Evolutionary conservation across 2,888 invertebrate species (phyloP), one percentile per base, ranked within the genome.

Genomic region (Thereva unica): DNA sequence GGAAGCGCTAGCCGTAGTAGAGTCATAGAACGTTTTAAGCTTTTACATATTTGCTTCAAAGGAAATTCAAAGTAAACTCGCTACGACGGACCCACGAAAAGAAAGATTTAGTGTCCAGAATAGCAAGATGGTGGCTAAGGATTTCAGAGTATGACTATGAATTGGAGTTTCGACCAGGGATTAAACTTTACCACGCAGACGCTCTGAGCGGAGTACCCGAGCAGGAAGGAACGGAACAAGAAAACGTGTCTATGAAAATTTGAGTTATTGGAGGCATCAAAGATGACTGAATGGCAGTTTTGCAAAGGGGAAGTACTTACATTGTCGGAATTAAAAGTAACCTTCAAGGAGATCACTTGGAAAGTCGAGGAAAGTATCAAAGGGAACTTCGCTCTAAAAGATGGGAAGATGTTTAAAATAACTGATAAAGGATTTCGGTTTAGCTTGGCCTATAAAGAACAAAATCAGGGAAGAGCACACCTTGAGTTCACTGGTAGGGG

Each of bases 261-360:
- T 34, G 12, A 6, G 38, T 40, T 4, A 53, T 53, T 9, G 53
- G 37, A 12, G n/a, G 7, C n/a, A 35, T 5, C 5, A 7, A 52
- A 23, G 52, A 52, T 7, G 52, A 52, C n/a, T 72, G 70, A 70
- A 9, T 71, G 4, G 12, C 67, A 3, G 66, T 69, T 0, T 68
- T 71, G 67, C 71, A 71, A 49, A 34, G 68, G 2, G 65, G 61
- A 47, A 68, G 69, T 47, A 34, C 66, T 34, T 12, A 47, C 8
- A 37, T 69, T 10, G n/a, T 9, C 4, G 34, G 67, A 35, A 63
- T 52, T 23, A 56, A 47, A 64, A 70, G 8, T 66, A 37, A 38
- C 4, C 38, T 3, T 5, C 4, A n/a, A 6, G 53, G 53, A n/a
- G 38, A 53, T 38, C 35, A 38, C 3, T 38, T 38, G 3, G 37